phyloP scores from a whole-genome alignment of 2,797 vertebrate species.

The Oceanodroma leucorhoa region DNA sequence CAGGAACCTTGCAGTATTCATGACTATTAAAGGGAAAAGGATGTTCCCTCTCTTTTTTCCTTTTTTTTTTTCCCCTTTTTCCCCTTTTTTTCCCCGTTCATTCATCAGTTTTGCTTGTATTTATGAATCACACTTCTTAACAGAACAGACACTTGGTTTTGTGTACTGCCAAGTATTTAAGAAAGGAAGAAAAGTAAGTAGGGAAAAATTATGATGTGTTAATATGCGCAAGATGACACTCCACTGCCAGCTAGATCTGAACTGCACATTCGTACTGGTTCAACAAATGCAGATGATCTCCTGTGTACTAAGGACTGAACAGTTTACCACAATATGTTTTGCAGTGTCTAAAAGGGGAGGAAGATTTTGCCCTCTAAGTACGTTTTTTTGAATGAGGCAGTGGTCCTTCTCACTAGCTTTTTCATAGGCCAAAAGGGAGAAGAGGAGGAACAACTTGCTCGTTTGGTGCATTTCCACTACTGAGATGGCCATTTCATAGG shows the following conservation, averaged over 20 bases:
- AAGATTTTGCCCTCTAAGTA: background rate
- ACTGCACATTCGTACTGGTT: background rate
- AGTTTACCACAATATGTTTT: background rate
- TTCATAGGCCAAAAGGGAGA: background rate
- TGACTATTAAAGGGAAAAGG: background rate
- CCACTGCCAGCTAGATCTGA: background rate
- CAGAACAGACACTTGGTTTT: background rate
- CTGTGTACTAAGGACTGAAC: background rate
- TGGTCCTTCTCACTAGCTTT: background rate
- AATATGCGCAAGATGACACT: background rate
- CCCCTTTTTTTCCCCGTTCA: fast-evolving
- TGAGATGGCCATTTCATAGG: background rate
- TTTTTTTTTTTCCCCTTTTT: fast-evolving
- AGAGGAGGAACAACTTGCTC: background rate
- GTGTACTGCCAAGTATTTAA: background rate
- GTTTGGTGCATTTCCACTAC: background rate
- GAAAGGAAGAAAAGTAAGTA: background rate
- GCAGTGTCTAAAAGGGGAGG: background rate
- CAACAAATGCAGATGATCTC: background rate
- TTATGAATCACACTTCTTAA: background rate
- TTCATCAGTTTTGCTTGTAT: background rate
- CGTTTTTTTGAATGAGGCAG: background rate
- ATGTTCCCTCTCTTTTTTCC: background rate
- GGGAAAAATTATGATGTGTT: background rate
- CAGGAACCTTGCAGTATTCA: background rate